Evolutionary conservation across 2,797 vertebrate species (phyloP), one percentile per base, ranked within the genome.

Genomic region (Spea hammondii): DNA sequence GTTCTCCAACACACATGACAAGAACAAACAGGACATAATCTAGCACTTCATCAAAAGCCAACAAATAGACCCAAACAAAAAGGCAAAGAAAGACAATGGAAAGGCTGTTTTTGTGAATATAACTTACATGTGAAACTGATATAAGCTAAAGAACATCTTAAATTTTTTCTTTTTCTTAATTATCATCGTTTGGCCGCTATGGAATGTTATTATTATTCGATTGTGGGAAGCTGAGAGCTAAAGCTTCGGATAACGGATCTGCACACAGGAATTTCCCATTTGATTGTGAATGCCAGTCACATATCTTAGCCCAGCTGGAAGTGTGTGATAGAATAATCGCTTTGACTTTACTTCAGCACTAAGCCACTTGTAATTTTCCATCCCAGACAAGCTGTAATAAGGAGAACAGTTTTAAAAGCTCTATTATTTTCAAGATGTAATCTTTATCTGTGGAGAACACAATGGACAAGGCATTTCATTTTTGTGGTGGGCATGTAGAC

Each of bases 351-450:
- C 50, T 74, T 10, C 57, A 55, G 70, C 49, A 54, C 59, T 77
- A 73, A 77, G 55, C 79, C 75, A 74, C 79, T 82, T 69, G 79
- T 82, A 82, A 82, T 77, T 82, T 82, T 82, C 79, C 79, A 77
- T 62, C 64, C 17, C 44, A 14, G 50, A 49, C 73, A 45, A 45
- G 69, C 54, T 53, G 32, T 14, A 72, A 70, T n/a, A 62, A 72
- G 17, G 66, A 64, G 55, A 14, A 49, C 59, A 50, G 14, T 13
- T 71, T 55, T 72, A 49, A 65, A 45, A 70, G 5, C 55, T 8
- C 7, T 53, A 60, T 77, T 77, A 48, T 77, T 77, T 68, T 68
- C 46, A 62, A 12, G 6, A 4, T 64, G 55, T 14, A 11, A 32
- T 8, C 46, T 72, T 81, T 81, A 81, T 81, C 79, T 68, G 69